Evolutionary conservation across 2,113 vertebrate species (phyloP), one percentile per base, ranked within the genome.

Genomic region (Pao palembangensis): DNA sequence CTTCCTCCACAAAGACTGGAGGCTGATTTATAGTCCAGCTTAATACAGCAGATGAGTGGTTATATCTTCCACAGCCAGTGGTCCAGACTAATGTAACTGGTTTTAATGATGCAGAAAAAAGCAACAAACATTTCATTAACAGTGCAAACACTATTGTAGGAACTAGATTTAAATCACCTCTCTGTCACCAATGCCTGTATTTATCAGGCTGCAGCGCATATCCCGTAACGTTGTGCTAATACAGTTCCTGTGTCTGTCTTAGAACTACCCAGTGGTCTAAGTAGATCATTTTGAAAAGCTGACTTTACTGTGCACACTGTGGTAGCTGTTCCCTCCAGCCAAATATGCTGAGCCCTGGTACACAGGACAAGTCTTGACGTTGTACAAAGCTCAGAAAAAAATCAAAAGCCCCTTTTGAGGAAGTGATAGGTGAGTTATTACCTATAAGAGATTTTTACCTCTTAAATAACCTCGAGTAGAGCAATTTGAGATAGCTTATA

Each of bases 91-190:
- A 68, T 53, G 59, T 34, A 14, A 57, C 8, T 4, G 4, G 43
- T 58, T 18, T 81, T 84, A 73, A 73, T 73, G 71, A 46, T 68
- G 34, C 41, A 54, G 57, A 4, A 8, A 12, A 11, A 38, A 75
- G 25, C 25, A 68, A 64, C 50, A 73, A 77, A 62, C 67, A 69
- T 51, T 63, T 71, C 41, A 55, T 38, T 85, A 61, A 64, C 44
- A 8, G 42, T 25, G 8, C 1, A 16, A 59, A 46, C 61, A 51
- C 20, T 10, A 49, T 49, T 23, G 25, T 15, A 53, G 1, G 3
- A 31, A 20, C 11, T 70, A 18, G 16, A 31, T 63, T 58, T 10
- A 38, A 74, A 69, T 51, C 53, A 20, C 23, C 42, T 34, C 58
- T 17, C 10, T 17, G 46, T 3, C 0, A 43, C 10, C 25, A 8